Conservation (phyloP, 2,113 vertebrate species). For the Malurus cyaneus region DNA sequence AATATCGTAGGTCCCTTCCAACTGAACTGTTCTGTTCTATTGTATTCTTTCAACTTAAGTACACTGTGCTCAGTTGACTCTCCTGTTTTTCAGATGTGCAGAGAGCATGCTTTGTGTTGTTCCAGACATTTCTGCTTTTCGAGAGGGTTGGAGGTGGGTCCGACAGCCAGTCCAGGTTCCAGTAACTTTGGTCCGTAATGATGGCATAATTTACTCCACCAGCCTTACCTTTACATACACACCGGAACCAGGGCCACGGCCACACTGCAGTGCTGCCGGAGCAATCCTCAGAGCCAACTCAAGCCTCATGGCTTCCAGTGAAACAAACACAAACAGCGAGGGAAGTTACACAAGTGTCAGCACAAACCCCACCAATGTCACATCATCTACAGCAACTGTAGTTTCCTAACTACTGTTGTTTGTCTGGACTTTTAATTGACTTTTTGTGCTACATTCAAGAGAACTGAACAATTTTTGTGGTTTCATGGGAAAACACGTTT, state of each 20-base stretch:
- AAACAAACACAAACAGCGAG: constrained; percentile 80
- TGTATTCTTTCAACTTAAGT: background rate
- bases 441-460: constrained; percentile 80
- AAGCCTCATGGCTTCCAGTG: constrained; percentile 84
- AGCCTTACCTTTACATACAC: constrained; percentile 99
- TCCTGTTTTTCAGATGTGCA: constrained; percentile 82
- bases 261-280: constrained; percentile 96
- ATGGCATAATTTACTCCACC: constrained; percentile 99
- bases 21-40: background rate
- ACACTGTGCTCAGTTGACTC: background rate
- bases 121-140: constrained; percentile 98
- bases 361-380: constrained; percentile 86
- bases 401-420: constrained; percentile 90
- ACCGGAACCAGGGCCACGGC: constrained; percentile 93
- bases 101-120: constrained; percentile 99
- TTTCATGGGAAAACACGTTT: constrained; percentile 80
- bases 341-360: constrained; percentile 85
- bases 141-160: constrained; percentile 98
- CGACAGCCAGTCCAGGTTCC: constrained; percentile 98
- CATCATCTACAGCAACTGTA: constrained; percentile 89
- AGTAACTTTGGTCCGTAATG: constrained; percentile 96
- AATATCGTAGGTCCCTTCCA: background rate
- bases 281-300: constrained; percentile 92
- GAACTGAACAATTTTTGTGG: constrained; percentile 81
- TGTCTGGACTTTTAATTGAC: constrained; percentile 74